Percentiles rank a stretch among this genome's conserved stretches.
These are phyloP conservation scores for Tauraco erythrolophus DNA, from an alignment of 2,113 vertebrate species.

Conservation along the genomic window DNA sequence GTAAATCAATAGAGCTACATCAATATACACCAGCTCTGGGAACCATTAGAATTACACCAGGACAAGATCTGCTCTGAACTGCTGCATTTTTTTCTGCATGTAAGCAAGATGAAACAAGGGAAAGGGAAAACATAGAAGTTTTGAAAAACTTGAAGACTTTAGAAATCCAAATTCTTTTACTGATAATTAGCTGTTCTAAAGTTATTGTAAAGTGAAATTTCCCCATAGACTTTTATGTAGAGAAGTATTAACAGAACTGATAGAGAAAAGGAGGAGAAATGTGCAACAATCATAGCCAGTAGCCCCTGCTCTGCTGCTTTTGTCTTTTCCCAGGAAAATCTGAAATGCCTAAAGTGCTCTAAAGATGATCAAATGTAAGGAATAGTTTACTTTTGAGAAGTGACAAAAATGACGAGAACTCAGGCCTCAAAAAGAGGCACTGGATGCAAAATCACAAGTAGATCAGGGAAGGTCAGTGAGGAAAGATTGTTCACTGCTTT, in stretches of 20 bases:
- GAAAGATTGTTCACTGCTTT: background rate
- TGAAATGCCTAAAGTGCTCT: background rate
- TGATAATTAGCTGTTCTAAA: background rate
- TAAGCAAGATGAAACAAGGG: slow-evolving; percentile 15
- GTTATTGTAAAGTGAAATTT: background rate
- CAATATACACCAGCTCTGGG: slow-evolving; percentile 30
- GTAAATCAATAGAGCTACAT: slow-evolving; percentile 25
- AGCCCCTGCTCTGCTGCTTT: background rate
- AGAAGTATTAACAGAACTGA: background rate
- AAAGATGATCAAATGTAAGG: background rate
- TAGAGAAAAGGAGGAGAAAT: background rate
- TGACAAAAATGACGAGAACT: background rate
- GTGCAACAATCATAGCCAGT: background rate
- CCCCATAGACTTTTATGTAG: background rate
- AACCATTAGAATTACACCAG: background rate
- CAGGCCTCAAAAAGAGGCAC: background rate
- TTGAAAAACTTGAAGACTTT: background rate
- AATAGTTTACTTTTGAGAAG: background rate
- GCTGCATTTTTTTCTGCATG: background rate
- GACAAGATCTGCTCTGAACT: background rate
- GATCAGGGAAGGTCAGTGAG: background rate
- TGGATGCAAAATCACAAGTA: background rate
- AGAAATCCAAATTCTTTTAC: background rate
- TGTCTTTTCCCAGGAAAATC: background rate
- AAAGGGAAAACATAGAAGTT: background rate